Evolutionary conservation across 30 jellyfish, hydroid and myxozoan species (phyloP), one percentile per base, ranked within the genome.

Genomic region (Chironex yamaguchii): DNA sequence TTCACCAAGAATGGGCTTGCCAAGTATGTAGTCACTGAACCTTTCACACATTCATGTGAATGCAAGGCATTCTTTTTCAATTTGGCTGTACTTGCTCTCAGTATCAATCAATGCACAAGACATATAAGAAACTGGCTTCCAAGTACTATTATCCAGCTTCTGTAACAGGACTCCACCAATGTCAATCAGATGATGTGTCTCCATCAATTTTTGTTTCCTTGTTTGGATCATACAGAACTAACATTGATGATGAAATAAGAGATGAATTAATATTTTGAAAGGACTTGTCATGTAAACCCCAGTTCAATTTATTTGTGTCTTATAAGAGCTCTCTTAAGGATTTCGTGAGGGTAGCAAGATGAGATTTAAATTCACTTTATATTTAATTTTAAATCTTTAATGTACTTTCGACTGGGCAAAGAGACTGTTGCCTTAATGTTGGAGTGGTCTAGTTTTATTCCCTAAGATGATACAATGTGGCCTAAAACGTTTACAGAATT

Each of bases 371-470:
- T 33, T 74, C 63, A 23, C 84, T 30, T 79, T 29, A 82, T 42
- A 52, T 67, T 67, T 49, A 67, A 67, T 66, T 52, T 48, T 25
- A 82, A 33, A 14, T 82, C 92, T 68, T 63, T 50, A 65, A 48
- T 52, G 70, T 82, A 67, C 50, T 65, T 82, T 30, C 90, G 95
- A 1, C 25, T 64, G 36, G 95, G 95, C 34, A 71, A 52, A 28
- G 6, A 34, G 1, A 17, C n/a, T 29, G 73, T 84, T 51, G 95
- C 78, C 21, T 68, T 54, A 23, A 82, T 34, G 52, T 69, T 49
- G 13, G 20, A 51, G 2, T 69, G 87, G 83, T 66, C 92, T 49
- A 67, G 78, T 24, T 68, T 82, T 24, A 69, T 49, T 29, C 92
- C 92, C 2, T 69, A 27, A 50, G 88, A 29, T 65, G 84, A 63